Conservation (phyloP, 1,140 invertebrate species). For the Nasonia giraulti region DNA sequence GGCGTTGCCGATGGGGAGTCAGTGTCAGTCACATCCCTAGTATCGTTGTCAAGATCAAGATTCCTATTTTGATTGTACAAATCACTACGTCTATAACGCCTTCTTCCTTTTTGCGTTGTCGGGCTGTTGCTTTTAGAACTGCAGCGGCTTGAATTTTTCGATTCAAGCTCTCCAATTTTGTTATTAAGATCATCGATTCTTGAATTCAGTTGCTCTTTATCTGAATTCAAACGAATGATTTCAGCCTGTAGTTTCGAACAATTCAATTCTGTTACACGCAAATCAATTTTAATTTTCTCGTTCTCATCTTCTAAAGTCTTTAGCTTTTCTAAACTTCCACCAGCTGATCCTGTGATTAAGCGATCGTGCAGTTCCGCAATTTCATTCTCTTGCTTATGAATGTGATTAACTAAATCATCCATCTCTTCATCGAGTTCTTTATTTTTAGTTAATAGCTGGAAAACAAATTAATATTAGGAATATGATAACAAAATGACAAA, state of each 20-base stretch:
- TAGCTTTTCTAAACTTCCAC: conserved; percentile 49
- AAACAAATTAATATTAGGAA: conserved; percentile 5
- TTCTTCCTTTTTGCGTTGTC: conserved; percentile 51
- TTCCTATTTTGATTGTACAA: conserved; percentile 64
- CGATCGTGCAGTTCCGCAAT: conserved; percentile 50
- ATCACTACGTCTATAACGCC: conserved; percentile 60
- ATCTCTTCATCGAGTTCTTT: conserved; percentile 53
- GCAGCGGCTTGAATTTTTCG: conserved; percentile 54
- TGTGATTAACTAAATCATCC: conserved; percentile 59
- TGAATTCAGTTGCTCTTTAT: conserved; percentile 33
- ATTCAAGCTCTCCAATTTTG: conserved; percentile 57
- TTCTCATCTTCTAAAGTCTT: conserved; percentile 51
- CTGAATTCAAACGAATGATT: conserved; percentile 41
- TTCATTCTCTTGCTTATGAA: conserved; percentile 54
- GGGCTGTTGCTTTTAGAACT: conserved; percentile 60
- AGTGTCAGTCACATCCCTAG: conserved; percentile 20
- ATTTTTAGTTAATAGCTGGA: conserved; percentile 31
- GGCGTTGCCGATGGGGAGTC: conserved; percentile 41
- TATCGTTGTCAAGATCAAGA: conserved; percentile 55
- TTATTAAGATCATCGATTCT: conserved; percentile 39
- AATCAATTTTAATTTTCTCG: conserved; percentile 48
- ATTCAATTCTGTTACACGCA: conserved; percentile 38
- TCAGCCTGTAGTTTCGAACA: conserved; percentile 40
- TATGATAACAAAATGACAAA: neutral
- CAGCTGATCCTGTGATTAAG: conserved; percentile 21